Percentiles rank a stretch among this genome's conserved stretches.
These are phyloP conservation scores for Sebastes oblongus DNA, from an alignment of 2,797 vertebrate genomes.

Conservation along the genomic window DNA sequence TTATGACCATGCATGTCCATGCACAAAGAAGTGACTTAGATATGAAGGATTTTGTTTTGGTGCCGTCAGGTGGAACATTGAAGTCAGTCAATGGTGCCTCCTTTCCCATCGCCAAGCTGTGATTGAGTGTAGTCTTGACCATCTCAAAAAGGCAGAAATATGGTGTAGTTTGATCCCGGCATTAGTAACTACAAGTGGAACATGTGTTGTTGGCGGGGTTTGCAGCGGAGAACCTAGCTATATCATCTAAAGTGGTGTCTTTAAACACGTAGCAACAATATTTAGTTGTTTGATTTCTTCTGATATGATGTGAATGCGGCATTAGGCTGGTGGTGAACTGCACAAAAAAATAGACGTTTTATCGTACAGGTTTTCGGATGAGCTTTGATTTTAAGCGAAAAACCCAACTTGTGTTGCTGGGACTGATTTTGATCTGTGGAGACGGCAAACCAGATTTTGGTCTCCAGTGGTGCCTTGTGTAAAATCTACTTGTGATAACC, in stretches of 20 bases:
- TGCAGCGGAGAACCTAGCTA: background rate
- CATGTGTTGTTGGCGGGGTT: background rate
- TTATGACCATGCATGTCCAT: background rate
- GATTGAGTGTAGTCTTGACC: background rate
- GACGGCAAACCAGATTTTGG: conserved; percentile 59
- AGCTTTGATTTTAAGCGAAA: conserved; percentile 19
- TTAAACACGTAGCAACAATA: background rate
- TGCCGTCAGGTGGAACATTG: too few relatives aligned
- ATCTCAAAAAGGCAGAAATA: background rate
- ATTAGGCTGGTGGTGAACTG: conserved; percentile 10
- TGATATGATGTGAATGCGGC: conserved; percentile 1
- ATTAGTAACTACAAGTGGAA: background rate
- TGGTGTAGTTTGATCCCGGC: background rate
- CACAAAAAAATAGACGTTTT: conserved; percentile 8
- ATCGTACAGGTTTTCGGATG: conserved; percentile 4
- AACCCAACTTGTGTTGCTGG: conserved; percentile 36
- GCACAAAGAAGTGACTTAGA: background rate
- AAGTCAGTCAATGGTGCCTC: too few relatives aligned
- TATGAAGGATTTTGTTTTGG: too few relatives aligned
- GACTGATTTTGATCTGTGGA: conserved; percentile 62
- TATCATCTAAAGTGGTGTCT: background rate
- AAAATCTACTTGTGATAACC: conserved; percentile 61
- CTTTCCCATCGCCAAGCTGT: too few relatives aligned
- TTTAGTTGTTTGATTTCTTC: background rate
- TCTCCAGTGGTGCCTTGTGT: conserved; percentile 82